A percentile compares a stretch with the other conserved stretches of the same genome.
phyloP scores from a whole-genome alignment of 2,888 invertebrate species.

The Protodeltote pygarga region DNA sequence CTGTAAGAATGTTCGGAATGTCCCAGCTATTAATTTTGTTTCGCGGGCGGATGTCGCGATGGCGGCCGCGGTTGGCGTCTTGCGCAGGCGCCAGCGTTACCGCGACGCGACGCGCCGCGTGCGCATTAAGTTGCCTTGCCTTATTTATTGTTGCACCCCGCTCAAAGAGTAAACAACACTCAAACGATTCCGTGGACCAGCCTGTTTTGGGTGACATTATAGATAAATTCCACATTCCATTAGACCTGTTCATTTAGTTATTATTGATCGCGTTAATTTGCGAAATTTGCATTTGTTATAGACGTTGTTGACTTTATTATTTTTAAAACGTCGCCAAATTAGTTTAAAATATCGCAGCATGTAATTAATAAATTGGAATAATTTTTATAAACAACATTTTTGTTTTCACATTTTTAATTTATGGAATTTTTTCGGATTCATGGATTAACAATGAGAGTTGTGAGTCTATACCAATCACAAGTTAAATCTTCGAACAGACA shows the following conservation, averaged over 20 bases:
- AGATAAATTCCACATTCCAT: slow-evolving; percentile 55
- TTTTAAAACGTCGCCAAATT: slow-evolving; percentile 22
- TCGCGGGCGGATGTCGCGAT: slow-evolving; percentile 62
- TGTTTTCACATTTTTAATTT: not conserved
- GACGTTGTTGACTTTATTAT: slow-evolving; percentile 38
- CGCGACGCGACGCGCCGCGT: slow-evolving; percentile 51
- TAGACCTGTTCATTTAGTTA: slow-evolving; percentile 52
- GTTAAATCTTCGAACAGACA: slow-evolving; percentile 11
- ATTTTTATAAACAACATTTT: too few species aligned
- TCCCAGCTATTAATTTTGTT: slow-evolving; percentile 74
- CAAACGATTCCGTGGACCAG: slow-evolving; percentile 36
- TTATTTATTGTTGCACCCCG: slow-evolving; percentile 53
- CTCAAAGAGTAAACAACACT: slow-evolving; percentile 51
- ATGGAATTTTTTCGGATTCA: too few species aligned
- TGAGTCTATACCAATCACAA: slow-evolving; percentile 12
- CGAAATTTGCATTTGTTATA: slow-evolving; percentile 53
- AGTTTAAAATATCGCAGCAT: not conserved
- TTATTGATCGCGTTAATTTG: slow-evolving; percentile 46
- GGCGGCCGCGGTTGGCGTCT: slow-evolving; percentile 58
- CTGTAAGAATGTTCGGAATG: slow-evolving; percentile 73
- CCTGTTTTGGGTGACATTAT: slow-evolving; percentile 48
- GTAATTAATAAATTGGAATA: not conserved
- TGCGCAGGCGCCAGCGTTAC: slow-evolving; percentile 66
- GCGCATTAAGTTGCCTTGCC: slow-evolving; percentile 53
- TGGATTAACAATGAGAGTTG: slow-evolving; percentile 1